Evolutionary conservation across 2,797 vertebrate genomes (phyloP), one percentile per base, ranked within the genome.

Genomic region (Melopsittacus undulatus): DNA sequence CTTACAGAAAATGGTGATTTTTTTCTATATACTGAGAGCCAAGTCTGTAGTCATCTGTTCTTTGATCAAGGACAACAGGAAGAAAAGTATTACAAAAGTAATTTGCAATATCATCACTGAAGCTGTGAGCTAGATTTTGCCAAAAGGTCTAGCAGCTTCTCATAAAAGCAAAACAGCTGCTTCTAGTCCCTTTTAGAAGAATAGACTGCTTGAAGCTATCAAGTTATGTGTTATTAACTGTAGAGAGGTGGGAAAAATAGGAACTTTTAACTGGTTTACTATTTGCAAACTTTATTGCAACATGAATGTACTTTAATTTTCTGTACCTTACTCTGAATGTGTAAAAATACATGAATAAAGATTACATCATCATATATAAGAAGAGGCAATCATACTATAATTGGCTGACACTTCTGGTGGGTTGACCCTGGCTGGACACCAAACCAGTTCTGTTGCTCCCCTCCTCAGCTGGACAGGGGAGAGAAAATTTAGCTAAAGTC

Each of bases 311-410:
- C 13, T 34, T 77, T 63, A 24, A 43, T 48, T 52, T 48, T 90
- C 61, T 80, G 56, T 34, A 57, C 7, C 6, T 11, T 63, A 63
- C 48, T 84, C 46, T 77, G 72, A 81, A 70, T 43, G 5, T 83
- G 17, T 83, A 56, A 89, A 72, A 89, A 70, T 59, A 80, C 21
- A 46, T 74, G 57, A 94, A 89, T 69, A 89, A 79, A 62, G 9
- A 64, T 76, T 63, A 18, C 68, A 43, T 61, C 14, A 63, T 40
- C 42, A 59, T 76, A 51, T 34, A 67, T 36, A 92, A 85, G 10
- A 90, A 11, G 24, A 83, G 7, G 23, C 12, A 73, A 83, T 81
- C 14, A 48, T 59, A 61, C 57, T 67, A 45, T 10, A 72, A 32
- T 12, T 67, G 11, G 52, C 85, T 82, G 66, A n/a, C 15, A 59